Evolutionary conservation across 2,797 vertebrate species (phyloP).

Genomic region (Cynopterus sphinx): DNA sequence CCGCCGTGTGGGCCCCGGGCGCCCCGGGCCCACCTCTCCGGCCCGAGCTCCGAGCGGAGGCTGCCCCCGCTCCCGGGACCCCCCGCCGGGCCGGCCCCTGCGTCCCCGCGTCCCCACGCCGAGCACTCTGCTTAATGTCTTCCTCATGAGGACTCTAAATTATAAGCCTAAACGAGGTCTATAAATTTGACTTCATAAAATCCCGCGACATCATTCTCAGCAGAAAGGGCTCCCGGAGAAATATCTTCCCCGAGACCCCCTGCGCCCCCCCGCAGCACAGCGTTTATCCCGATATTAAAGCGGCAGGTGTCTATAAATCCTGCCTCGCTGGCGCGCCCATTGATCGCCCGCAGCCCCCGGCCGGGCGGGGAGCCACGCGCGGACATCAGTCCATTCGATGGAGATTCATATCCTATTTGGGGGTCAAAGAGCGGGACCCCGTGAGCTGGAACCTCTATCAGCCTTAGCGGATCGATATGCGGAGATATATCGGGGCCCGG

Average conservation of each 20-base stretch:
- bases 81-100: constrained; percentile 20
- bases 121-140: constrained; percentile 85
- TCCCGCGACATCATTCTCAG: constrained; percentile 83
- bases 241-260: constrained; percentile 87
- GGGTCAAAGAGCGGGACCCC: constrained; percentile 94
- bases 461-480: constrained; percentile 93
- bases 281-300: constrained; percentile 94
- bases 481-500: constrained; percentile 88
- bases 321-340: constrained; percentile 92
- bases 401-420: constrained; percentile 99
- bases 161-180: constrained; percentile 87
- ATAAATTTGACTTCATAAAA: constrained; percentile 90
- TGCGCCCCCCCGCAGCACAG: constrained; percentile 84
- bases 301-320: constrained; percentile 93
- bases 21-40: fast-evolving
- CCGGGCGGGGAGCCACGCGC: constrained; percentile 75
- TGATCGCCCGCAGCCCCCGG: constrained; percentile 84
- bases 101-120: constrained; percentile 67
- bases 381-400: constrained; percentile 95
- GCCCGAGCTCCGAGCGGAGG: no score
- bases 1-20: background rate
- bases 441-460: constrained; percentile 89
- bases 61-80: constrained; percentile 34
- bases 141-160: constrained; percentile 88
- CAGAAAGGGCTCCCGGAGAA: constrained; percentile 87